phyloP scores from a whole-genome alignment of 2,888 invertebrate genomes.

The Drosophila pegasa region DNA sequence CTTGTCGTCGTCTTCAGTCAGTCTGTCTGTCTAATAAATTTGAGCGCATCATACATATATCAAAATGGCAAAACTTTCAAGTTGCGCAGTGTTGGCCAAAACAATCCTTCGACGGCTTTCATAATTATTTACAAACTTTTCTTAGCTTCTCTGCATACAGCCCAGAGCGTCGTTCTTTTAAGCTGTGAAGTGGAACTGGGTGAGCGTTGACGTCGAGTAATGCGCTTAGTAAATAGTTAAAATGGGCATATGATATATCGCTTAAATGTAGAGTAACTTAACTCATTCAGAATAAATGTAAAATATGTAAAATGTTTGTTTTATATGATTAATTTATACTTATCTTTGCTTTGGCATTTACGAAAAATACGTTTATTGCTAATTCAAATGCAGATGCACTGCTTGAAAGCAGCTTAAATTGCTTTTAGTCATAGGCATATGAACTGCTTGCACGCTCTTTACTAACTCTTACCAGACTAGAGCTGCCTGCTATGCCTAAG shows the following conservation, averaged over 20 bases:
- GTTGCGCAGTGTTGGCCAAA: constrained; percentile 51
- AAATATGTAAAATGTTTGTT: too few species aligned
- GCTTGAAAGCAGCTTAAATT: background rate
- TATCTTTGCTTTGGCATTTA: too few species aligned
- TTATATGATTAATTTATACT: too few species aligned
- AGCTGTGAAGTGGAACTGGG: background rate
- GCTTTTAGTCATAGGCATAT: background rate
- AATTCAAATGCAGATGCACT: background rate
- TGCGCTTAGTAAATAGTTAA: background rate
- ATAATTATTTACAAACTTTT: constrained; percentile 27
- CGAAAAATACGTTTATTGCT: background rate
- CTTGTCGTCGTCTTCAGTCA: constrained; percentile 18
- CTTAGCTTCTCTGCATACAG: background rate
- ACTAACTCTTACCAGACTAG: background rate
- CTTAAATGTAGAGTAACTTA: background rate
- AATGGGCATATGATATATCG: background rate
- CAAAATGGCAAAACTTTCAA: constrained; percentile 55
- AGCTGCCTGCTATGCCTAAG: background rate
- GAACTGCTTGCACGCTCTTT: constrained; percentile 7
- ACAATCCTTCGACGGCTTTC: constrained; percentile 16
- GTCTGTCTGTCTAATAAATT: constrained; percentile 64
- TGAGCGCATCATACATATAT: constrained; percentile 60
- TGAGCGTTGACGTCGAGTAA: background rate
- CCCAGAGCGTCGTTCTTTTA: constrained; percentile 7
- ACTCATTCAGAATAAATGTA: background rate